Conservation (phyloP, 2,113 vertebrate genomes). For the Caracal caracal region DNA sequence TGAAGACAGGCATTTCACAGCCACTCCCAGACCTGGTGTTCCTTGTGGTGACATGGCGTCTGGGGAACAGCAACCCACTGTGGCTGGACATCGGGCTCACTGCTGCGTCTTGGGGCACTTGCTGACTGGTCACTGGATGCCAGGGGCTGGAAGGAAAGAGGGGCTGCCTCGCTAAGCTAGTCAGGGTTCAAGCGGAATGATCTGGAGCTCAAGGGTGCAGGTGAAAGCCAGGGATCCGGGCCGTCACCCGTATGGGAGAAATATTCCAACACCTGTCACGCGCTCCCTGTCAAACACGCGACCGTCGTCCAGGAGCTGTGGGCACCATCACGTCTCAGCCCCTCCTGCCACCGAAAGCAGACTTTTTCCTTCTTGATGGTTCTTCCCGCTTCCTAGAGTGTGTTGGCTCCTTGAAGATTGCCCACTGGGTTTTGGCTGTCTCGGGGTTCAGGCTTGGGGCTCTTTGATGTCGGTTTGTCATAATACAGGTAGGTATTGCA, state of each 20-base stretch:
- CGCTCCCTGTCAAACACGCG: accelerated
- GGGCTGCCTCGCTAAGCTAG: too few relatives aligned
- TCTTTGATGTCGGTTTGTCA: neutral
- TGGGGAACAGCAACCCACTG: accelerated
- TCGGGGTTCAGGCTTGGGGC: neutral
- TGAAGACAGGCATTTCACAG: neutral
- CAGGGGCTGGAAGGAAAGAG: neutral
- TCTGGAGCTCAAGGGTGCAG: accelerated
- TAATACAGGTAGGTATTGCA: accelerated
- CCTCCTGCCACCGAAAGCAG: accelerated
- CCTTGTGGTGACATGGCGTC: accelerated
- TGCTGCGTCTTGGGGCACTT: accelerated
- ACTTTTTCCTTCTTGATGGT: neutral
- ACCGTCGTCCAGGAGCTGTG: accelerated
- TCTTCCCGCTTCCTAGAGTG: neutral
- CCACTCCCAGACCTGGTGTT: accelerated
- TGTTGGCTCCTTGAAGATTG: neutral
- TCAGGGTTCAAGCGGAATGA: accelerated
- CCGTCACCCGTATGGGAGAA: neutral
- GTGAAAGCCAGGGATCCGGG: accelerated
- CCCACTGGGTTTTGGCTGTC: too few relatives aligned
- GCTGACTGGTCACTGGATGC: neutral
- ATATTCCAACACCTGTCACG: accelerated
- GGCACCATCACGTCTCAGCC: accelerated
- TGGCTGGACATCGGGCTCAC: accelerated